phyloP scores from a whole-genome alignment of 92 coral and sea anemone genomes.

The Parazoanthus darwini region DNA sequence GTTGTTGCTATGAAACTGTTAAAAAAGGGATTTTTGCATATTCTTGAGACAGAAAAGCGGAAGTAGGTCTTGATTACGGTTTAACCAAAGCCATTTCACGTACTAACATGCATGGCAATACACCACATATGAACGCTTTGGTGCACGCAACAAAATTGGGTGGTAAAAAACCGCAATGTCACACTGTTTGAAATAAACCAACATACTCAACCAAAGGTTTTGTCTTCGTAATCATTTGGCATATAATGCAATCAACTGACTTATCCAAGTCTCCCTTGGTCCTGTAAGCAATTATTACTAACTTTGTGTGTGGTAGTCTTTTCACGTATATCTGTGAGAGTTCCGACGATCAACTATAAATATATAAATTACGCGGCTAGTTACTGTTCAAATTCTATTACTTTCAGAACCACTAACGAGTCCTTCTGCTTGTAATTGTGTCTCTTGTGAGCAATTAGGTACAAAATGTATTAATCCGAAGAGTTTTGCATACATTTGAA shows the following conservation, averaged over 20 bases:
- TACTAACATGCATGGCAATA: neutral
- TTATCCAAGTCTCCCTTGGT: neutral
- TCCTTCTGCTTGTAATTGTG: constrained; percentile 11
- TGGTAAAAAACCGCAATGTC: neutral
- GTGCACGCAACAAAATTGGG: neutral
- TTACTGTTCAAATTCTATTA: constrained; percentile 32
- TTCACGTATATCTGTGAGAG: neutral
- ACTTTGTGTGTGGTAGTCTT: constrained; percentile 10
- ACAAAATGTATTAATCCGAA: constrained; percentile 8
- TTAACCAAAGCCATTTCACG: neutral
- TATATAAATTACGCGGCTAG: neutral
- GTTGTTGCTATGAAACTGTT: neutral
- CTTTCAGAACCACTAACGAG: constrained; percentile 25
- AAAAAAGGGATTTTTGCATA: neutral
- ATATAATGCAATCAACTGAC: neutral
- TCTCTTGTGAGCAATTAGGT: constrained; percentile 24
- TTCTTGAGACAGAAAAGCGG: neutral
- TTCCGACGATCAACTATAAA: neutral
- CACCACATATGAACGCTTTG: neutral
- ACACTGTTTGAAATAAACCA: neutral
- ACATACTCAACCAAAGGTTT: neutral
- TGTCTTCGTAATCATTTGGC: neutral
- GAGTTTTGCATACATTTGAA: constrained; percentile 40
- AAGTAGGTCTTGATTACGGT: neutral
- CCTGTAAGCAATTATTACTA: constrained; percentile 13